Evolutionary conservation across 2,797 vertebrate species (phyloP).

Genomic region (Enteromius unitaeniatus): DNA sequence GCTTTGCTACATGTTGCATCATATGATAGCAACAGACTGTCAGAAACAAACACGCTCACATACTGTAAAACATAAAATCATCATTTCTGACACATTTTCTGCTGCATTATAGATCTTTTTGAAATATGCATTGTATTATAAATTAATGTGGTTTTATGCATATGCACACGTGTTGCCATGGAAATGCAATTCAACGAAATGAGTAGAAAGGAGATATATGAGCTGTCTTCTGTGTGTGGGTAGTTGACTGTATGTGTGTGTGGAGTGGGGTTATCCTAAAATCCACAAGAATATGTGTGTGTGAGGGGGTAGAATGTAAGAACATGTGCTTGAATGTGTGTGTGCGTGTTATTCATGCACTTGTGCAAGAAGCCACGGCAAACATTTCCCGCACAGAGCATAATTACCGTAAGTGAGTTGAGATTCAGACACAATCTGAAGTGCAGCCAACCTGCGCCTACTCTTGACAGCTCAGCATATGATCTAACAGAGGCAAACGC

Average conservation of each 20-base stretch:
- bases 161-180: conserved; percentile 18
- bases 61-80: not conserved
- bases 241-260: conserved; percentile 23
- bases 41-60: conserved; percentile 5
- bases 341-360: not conserved
- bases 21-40: not conserved
- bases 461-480: conserved; percentile 46
- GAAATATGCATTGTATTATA: conserved; percentile 3
- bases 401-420: conserved; percentile 50
- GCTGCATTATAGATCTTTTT: not conserved
- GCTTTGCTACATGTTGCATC: conserved; percentile 42
- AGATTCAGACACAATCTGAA: conserved; percentile 45
- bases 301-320: conserved; percentile 35
- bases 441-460: conserved; percentile 50
- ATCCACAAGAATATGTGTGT: conserved; percentile 18
- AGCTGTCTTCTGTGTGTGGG: conserved; percentile 35
- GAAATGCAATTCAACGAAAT: conserved; percentile 21
- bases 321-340: conserved; percentile 15
- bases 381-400: conserved; percentile 34
- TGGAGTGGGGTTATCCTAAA: conserved; percentile 26
- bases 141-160: not conserved
- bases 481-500: conserved; percentile 50
- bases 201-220: conserved; percentile 12
- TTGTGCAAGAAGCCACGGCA: conserved; percentile 18
- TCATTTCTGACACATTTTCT: not conserved